Base-by-base conservation (phyloP, 2,888 invertebrate species). In the Unio delphinus region DNA sequence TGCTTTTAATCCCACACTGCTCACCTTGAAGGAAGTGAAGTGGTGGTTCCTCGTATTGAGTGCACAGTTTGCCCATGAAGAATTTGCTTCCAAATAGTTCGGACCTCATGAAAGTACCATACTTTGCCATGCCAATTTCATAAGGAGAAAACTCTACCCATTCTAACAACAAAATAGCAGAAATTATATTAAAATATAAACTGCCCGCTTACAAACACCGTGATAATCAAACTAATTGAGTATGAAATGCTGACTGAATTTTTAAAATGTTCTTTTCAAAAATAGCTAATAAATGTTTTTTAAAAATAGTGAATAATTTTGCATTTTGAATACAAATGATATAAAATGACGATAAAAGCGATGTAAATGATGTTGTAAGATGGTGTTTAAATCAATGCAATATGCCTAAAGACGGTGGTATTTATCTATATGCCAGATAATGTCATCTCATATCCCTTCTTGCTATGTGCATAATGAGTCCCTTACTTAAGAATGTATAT, bases 111-210 rank as follows among this genome's bases (percentile, higher is more conserved):
- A 90, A 91, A 8, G 90, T 87, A 6, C 90, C 91, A 80, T 91
- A 91, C 70, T 91, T 91, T 17, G 91, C 88, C 71, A 91, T 86
- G 17, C 91, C 91, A 64, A 91, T 89, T 80, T 91, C 91, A 78
- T 86, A 91, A 1, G 91, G 91, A 15, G 90, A 88, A 78, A 91
- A 91, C 73, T 91, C 91, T 3, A 91, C 86, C 91, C 91, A 91
- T 80, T 91, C 91, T 90, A 86, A 67, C 69, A 76, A 70, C 55
- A 73, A 67, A 57, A 55, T 17, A 55, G 15, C 15, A 55, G 18
- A 67, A 26, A 15, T 55, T 28, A 45, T 45, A 18, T 34, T 8
- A 20, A 28, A n/a, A 54, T 3, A 4, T 20, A 7, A 64, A n/a
- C 17, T n/a, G 17, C 7, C 26, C 15, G 15, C 20, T 11, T 20